Evolutionary conservation across 2,888 invertebrate species (phyloP), one percentile per base, ranked within the genome.

Genomic region (Polydrusus tereticollis): DNA sequence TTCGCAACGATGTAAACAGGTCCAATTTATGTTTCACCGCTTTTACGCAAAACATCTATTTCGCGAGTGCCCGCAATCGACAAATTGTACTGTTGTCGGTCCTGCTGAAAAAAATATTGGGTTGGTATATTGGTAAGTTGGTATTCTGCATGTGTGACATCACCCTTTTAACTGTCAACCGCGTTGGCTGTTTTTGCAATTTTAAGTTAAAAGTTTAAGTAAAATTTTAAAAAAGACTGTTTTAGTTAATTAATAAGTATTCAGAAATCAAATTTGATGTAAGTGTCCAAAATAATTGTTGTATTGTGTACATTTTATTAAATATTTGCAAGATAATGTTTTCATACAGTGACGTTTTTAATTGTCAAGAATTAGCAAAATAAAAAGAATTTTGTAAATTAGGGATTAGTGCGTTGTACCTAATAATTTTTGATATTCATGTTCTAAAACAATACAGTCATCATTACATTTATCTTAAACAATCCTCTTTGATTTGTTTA

Each of bases 141-240:
- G n/a, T 45, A 23, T 60, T n/a, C 36, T 60, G 47, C 18, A 6
- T 21, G 52, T 43, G 45, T 72, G 72, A 72, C 72, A 72, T 72
- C 67, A 72, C 43, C 59, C 16, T 29, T 52, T 26, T 29, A 66
- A 66, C 18, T 66, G 67, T 72, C 67, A 72, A 67, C 41, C 26
- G 52, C 41, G 67, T 72, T 67, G 72, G 72, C 72, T 67, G n/a
- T 67, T 72, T 72, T 63, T 14, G 18, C 20, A 18, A 41, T 26
- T 62, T 72, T 72, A 45, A 62, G 38, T 72, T 72, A 63, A 72
- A 66, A 45, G 21, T 50, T 50, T 21, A 5, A 8, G n/a, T 47
- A 20, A 36, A 23, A 38, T 20, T 12, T 20, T 21, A 29, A 8
- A 16, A 43, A 63, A 47, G 20, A 47, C 33, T 33, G n/a, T 16